These are phyloP conservation scores for Drosophila fulvimacula DNA, from an alignment of 2,888 invertebrate genomes.

Conservation along the genomic window DNA sequence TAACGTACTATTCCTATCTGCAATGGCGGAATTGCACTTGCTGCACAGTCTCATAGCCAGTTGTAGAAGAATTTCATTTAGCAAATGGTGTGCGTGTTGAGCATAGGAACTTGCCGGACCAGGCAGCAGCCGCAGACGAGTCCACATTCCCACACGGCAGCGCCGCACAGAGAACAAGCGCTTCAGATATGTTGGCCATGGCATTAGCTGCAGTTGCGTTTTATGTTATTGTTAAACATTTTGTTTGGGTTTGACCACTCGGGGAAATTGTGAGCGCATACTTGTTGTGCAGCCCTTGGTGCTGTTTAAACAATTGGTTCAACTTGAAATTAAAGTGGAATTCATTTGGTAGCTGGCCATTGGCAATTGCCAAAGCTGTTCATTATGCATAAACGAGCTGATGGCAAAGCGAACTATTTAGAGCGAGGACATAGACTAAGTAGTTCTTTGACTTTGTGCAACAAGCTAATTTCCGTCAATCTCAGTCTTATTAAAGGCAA, in stretches of 20 bases:
- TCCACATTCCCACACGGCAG: constrained; percentile 9
- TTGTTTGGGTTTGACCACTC: constrained; percentile 39
- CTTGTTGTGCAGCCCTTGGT: constrained; percentile 31
- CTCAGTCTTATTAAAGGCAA: constrained; percentile 25
- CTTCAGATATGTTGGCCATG: constrained; percentile 11
- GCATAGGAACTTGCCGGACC: constrained; percentile 10
- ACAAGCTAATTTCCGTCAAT: constrained; percentile 54
- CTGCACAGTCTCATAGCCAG: background rate
- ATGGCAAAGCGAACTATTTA: background rate
- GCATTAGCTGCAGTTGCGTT: constrained; percentile 31
- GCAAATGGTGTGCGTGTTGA: constrained; percentile 49
- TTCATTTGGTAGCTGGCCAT: constrained; percentile 15
- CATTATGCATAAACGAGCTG: background rate
- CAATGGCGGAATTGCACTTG: background rate
- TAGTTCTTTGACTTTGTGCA: constrained; percentile 43
- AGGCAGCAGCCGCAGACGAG: constrained; percentile 16
- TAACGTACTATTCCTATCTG: background rate
- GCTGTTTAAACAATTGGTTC: constrained; percentile 23
- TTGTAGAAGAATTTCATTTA: constrained; percentile 55
- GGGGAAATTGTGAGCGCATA: constrained; percentile 21
- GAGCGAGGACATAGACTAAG: constrained; percentile 23
- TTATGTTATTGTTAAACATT: constrained; percentile 46
- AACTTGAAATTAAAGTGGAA: constrained; percentile 47
- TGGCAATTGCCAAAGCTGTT: background rate
- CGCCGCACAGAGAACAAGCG: constrained; percentile 1